phyloP scores from a whole-genome alignment of 2,888 invertebrate species.

The Tenthredo distinguenda region DNA sequence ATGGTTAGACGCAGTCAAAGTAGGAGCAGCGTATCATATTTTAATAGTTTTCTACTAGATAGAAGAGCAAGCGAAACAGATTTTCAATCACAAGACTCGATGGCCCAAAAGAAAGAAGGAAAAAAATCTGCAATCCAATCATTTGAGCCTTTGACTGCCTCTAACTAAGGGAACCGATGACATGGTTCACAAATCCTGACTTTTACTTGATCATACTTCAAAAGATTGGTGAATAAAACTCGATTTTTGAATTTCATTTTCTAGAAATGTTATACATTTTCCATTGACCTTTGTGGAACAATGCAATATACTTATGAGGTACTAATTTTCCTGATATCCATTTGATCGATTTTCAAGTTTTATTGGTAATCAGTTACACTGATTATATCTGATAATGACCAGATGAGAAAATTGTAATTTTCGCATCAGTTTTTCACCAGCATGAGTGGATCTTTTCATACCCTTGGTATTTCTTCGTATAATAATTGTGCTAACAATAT shows the following conservation, averaged over 20 bases:
- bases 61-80: not conserved
- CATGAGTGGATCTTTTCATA: no score
- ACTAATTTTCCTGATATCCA: no score
- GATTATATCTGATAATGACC: no score
- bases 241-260: not conserved
- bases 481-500: no score
- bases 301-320: not conserved
- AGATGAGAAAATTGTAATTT: no score
- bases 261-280: not conserved
- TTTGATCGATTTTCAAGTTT: no score
- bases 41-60: not conserved
- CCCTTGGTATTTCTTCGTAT: no score
- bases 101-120: not conserved
- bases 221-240: not conserved
- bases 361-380: no score
- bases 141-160: not conserved
- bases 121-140: not conserved
- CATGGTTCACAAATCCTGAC: not conserved
- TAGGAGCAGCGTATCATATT: not conserved
- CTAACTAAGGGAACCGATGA: not conserved
- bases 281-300: not conserved
- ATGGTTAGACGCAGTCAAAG: not conserved
- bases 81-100: not conserved
- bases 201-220: no score
- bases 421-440: no score